Evolutionary conservation across 35 echinoderm and acorn worm genomes (phyloP).

Genomic region (Holothuria glaberrima): DNA sequence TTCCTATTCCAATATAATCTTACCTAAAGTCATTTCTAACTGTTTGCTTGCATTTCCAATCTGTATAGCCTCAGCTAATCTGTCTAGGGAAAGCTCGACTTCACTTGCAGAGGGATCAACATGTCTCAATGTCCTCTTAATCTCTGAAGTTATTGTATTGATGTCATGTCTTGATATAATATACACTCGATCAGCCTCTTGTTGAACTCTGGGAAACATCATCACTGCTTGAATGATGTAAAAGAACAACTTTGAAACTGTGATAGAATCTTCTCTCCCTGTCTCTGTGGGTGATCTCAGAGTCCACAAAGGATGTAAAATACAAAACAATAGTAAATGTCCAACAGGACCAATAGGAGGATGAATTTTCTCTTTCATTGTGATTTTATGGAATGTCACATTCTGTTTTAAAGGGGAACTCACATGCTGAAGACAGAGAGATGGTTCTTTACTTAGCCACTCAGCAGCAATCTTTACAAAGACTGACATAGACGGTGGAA

Average conservation of each 20-base stretch:
- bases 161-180: conserved; percentile 32
- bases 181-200: conserved; percentile 1
- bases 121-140: conserved; percentile 18
- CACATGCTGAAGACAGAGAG: background rate
- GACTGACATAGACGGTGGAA: conserved; percentile 4
- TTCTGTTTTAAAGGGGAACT: background rate
- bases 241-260: conserved; percentile 25
- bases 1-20: background rate
- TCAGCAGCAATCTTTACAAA: conserved; percentile 31
- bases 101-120: background rate
- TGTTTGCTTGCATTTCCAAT: conserved; percentile 44
- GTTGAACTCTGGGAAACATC: background rate
- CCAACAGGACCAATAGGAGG: background rate
- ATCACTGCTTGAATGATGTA: conserved; percentile 16
- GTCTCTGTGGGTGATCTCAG: background rate
- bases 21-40: conserved; percentile 35
- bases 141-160: background rate
- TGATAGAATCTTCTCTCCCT: background rate
- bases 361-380: background rate
- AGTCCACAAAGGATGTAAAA: conserved; percentile 22
- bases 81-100: conserved; percentile 28
- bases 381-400: background rate
- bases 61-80: conserved; percentile 54
- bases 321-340: conserved; percentile 4
- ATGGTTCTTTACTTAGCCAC: conserved; percentile 22